Percentiles rank a stretch among this genome's conserved stretches.
phyloP scores from a whole-genome alignment of 1,140 invertebrate species.

The Limonius californicus region DNA sequence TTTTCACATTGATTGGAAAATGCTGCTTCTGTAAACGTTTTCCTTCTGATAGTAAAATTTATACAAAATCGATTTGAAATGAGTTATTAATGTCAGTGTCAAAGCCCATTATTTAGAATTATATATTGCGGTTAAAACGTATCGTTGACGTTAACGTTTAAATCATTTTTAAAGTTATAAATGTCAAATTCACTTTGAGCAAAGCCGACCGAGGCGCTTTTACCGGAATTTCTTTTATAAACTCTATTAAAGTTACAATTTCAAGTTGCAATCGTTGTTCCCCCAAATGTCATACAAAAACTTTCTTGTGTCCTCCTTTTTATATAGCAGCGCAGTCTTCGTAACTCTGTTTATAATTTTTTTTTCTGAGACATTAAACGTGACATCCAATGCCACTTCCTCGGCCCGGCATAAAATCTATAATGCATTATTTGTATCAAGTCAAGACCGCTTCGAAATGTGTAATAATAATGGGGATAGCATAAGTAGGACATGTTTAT shows the following conservation, averaged over 20 bases:
- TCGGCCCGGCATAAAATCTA: not conserved
- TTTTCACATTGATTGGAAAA: no score
- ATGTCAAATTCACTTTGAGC: not conserved
- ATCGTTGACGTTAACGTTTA: not conserved
- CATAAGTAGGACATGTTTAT: not conserved
- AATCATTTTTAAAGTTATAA: not conserved
- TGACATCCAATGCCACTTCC: not conserved
- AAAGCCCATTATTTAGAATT: not conserved
- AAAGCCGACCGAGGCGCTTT: not conserved
- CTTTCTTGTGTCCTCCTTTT: not conserved
- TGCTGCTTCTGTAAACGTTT: no score
- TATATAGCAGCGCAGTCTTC: not conserved
- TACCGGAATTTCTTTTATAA: not conserved
- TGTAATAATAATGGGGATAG: not conserved
- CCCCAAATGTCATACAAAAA: not conserved
- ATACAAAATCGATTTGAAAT: no score
- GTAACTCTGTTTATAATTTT: not conserved
- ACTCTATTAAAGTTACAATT: conserved; percentile 1
- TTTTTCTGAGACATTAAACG: not conserved
- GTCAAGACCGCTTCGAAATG: not conserved
- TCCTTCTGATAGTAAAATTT: not conserved
- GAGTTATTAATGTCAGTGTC: no score
- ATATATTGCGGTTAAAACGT: not conserved
- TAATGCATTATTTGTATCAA: not conserved
- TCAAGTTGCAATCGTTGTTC: conserved; percentile 1